phyloP scores from a whole-genome alignment of 2,888 invertebrate genomes.

The Chironomus riparius region DNA sequence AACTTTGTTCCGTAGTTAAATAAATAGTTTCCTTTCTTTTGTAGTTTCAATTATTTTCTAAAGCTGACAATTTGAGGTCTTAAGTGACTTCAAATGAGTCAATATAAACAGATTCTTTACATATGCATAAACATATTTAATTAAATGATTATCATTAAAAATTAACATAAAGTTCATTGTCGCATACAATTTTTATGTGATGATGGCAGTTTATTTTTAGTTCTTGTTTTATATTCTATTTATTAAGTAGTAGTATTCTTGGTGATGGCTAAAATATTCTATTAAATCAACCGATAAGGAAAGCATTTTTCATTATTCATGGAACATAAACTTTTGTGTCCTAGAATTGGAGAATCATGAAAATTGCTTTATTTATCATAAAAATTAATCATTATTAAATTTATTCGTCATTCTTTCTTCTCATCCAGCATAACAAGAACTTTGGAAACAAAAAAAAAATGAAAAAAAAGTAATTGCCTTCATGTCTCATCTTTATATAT shows the following conservation, averaged over 20 bases:
- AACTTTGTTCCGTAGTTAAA: constrained; percentile 3
- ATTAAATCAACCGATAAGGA: neutral
- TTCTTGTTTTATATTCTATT: neutral
- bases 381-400: neutral
- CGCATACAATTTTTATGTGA: no score
- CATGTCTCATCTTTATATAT: neutral
- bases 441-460: neutral
- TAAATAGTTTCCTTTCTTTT: constrained; percentile 19
- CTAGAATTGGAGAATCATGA: no score
- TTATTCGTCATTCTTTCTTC: neutral
- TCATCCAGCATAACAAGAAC: neutral
- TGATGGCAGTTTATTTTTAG: neutral
- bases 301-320: no score
- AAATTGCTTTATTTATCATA: neutral
- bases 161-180: no score
- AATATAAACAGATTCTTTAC: no score
- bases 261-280: neutral
- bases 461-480: neutral
- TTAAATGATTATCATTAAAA: no score
- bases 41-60: constrained; percentile 19
- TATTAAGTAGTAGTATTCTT: neutral
- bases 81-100: neutral
- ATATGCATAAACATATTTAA: no score
- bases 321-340: no score
- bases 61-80: neutral